Evolutionary conservation across 2,113 vertebrate species (phyloP), one percentile per base, ranked within the genome.

Genomic region (Odontesthes bonariensis): DNA sequence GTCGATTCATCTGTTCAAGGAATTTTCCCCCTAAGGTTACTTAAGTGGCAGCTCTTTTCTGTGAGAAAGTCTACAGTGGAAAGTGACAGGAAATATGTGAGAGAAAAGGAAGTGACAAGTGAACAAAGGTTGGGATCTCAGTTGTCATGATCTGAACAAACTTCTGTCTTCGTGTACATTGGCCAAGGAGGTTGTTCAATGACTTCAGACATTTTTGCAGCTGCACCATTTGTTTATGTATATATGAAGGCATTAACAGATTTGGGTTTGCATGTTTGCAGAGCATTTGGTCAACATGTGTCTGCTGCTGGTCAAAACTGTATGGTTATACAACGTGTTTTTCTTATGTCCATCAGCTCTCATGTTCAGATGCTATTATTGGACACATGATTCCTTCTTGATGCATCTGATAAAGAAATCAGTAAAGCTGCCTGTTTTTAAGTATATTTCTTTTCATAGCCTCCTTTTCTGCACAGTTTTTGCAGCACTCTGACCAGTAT

Each of bases 1-100:
- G 33, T 83, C 11, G 0, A 54, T 57, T 44, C 63, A 63, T 71
- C 76, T 55, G 57, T 54, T 20, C 8, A 40, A 52, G 38, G 23
- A 10, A n/a, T 64, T 77, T 78, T 70, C 20, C 74, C 6, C 12
- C 71, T 11, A 68, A 64, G 72, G 61, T 86, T 83, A 62, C 74
- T 74, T 73, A 12, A 67, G 51, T 47, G 79, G n/a, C 60, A 69
- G 33, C 9, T 79, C 33, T 61, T 69, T 60, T 79, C 33, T 70
- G 76, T 82, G 81, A 69, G 80, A 83, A 77, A 65, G 64, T 53
- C 14, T 22, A 52, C 65, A 69, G 66, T 72, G 75, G 84, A 91
- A 89, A 89, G 77, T 53, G 71, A 77, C 84, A 88, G 86, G 81
- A 87, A 71, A 73, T 20, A 56, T 42, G 77, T 46, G 66, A 71